A percentile compares a stretch with the other conserved stretches of the same genome.
phyloP scores from a whole-genome alignment of 2,797 vertebrate genomes.

The Otolemur crassicaudatus region DNA sequence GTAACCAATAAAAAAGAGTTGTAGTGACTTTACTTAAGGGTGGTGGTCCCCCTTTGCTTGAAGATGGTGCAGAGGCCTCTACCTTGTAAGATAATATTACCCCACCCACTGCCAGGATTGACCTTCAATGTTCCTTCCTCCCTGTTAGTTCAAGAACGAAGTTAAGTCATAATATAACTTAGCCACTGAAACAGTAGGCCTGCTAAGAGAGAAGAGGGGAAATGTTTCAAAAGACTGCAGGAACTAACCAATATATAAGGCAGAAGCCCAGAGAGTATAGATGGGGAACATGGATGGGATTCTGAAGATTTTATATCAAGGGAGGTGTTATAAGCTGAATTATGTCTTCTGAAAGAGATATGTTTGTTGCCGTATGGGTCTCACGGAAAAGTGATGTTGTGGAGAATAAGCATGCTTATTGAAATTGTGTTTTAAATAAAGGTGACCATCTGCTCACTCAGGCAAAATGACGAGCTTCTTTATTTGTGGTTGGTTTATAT shows the following conservation, averaged over 20 bases:
- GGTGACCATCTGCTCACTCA: too few relatives aligned
- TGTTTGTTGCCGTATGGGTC: neutral
- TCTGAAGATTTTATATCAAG: neutral
- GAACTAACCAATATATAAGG: neutral
- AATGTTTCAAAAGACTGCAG: neutral
- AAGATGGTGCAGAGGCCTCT: neutral
- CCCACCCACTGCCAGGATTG: neutral
- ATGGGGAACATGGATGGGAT: neutral
- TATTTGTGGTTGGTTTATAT: too few relatives aligned
- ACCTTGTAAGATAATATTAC: neutral
- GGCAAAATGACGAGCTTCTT: too few relatives aligned
- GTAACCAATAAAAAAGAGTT: neutral
- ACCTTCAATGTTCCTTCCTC: neutral
- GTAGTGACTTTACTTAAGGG: neutral
- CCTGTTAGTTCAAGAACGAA: neutral
- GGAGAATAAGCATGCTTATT: too few relatives aligned
- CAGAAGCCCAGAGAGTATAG: neutral
- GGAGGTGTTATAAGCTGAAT: neutral
- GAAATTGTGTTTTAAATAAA: too few relatives aligned
- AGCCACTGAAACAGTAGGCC: neutral
- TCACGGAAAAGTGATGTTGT: too few relatives aligned
- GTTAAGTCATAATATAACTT: neutral
- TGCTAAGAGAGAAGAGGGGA: neutral
- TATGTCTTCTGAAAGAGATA: neutral
- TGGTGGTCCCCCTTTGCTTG: neutral